Conservation (phyloP, 2,113 vertebrate genomes). For the Bettongia penicillata region DNA sequence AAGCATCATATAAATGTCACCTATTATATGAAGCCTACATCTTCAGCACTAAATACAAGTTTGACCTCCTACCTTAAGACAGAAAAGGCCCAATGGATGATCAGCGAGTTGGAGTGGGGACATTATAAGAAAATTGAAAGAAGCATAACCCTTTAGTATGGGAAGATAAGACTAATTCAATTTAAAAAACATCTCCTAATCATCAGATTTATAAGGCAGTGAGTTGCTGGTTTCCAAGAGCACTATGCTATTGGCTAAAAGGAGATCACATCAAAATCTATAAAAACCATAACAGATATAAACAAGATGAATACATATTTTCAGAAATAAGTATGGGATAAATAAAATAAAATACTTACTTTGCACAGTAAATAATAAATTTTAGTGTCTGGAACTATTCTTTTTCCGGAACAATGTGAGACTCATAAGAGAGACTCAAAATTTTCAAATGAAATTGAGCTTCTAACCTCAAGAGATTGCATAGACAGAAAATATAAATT, state of each 20-base stretch:
- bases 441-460: not conserved
- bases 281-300: not conserved
- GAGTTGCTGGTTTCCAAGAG: not conserved
- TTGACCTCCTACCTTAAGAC: not conserved
- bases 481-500: not conserved
- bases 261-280: not conserved
- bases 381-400: not conserved
- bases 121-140: not conserved
- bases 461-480: not conserved
- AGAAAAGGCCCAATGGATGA: not conserved
- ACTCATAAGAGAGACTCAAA: not conserved
- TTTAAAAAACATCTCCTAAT: not conserved
- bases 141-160: not conserved
- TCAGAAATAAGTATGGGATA: not conserved
- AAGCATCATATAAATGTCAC: not conserved
- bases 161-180: not conserved
- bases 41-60: not conserved
- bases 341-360: not conserved
- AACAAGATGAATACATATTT: not conserved
- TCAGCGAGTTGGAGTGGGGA: not conserved
- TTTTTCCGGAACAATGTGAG: not conserved
- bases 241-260: not conserved
- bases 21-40: not conserved
- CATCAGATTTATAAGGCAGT: not conserved
- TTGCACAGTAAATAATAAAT: not conserved